Evolutionary conservation across 2,113 vertebrate species (phyloP), one percentile per base, ranked within the genome.

Genomic region (Podarcis raffonei): DNA sequence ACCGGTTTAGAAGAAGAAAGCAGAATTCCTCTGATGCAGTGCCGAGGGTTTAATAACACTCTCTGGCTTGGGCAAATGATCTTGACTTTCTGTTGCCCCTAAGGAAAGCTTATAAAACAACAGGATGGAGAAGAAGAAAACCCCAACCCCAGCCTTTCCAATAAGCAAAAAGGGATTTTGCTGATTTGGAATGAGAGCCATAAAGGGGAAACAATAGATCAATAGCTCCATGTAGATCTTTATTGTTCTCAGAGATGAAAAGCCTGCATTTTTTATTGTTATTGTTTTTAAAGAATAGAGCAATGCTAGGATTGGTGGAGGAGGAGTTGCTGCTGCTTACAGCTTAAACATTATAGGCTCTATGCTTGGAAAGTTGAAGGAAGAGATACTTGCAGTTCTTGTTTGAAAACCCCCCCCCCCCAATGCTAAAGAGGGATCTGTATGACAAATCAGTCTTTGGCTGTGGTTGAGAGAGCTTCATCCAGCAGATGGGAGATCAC

Each of bases 171-270:
- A 81, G 22, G 78, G 68, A 75, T 86, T 76, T 81, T 86, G n/a
- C 69, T 75, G 78, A 89, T 86, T 53, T 66, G 79, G 69, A 66
- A 85, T 75, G 37, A 76, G 23, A 86, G 69, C 37, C 78, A 23
- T 68, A 35, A 89, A 82, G 32, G 35, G 42, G 30, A 6, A 76
- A 86, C 1, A 8, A 87, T 74, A 30, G 25, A 76, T 53, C 72
- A 83, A 83, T 53, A 25, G 39, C 11, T 65, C n/a, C 80, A 65
- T 68, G 9, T 7, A 77, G 87, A 77, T 30, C 39, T 78, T 68
- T 84, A n/a, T 80, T 76, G 7, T 48, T 48, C 42, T 48, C 42
- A 48, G 42, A 48, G 42, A 39, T 39, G 65, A 66, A 66, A 23
- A 48, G 42, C 8, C 42, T 11, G 42, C 8, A 48, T 48, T 48